phyloP scores from a whole-genome alignment of 2,888 invertebrate species.

The Athalia circularis region DNA sequence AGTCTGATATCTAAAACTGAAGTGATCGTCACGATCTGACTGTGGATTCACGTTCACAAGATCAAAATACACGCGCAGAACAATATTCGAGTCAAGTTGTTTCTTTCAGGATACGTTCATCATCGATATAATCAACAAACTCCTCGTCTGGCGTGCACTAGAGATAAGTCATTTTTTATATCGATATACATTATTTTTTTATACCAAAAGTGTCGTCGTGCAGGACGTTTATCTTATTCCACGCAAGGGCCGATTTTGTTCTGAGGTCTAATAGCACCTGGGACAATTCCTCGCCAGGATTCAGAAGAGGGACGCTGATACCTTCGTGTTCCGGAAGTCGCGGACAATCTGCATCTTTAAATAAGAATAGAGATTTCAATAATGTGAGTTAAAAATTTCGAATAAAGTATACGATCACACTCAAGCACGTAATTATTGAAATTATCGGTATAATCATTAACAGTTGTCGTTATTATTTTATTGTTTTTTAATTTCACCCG shows the following conservation, averaged over 20 bases:
- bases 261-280: conserved; percentile 87
- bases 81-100: neutral
- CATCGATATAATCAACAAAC: neutral
- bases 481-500: conserved; percentile 73
- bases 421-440: too few species aligned
- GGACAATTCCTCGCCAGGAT: conserved; percentile 83
- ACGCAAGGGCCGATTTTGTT: conserved; percentile 79
- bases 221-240: conserved; percentile 84
- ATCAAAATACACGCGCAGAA: neutral
- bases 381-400: neutral
- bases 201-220: conserved; percentile 85
- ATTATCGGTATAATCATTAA: neutral
- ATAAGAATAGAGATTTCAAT: conserved; percentile 21
- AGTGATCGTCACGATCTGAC: neutral
- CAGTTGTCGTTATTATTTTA: neutral
- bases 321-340: conserved; percentile 82
- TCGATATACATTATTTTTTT: conserved; percentile 2
- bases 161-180: neutral
- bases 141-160: neutral
- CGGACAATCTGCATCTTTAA: conserved; percentile 84
- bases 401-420: too few species aligned
- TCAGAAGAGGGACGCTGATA: conserved; percentile 83
- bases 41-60: neutral
- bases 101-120: too few species aligned
- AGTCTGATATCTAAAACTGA: too few species aligned